phyloP scores from a whole-genome alignment of 1,140 invertebrate genomes.

The Scaptomyza hsui region DNA sequence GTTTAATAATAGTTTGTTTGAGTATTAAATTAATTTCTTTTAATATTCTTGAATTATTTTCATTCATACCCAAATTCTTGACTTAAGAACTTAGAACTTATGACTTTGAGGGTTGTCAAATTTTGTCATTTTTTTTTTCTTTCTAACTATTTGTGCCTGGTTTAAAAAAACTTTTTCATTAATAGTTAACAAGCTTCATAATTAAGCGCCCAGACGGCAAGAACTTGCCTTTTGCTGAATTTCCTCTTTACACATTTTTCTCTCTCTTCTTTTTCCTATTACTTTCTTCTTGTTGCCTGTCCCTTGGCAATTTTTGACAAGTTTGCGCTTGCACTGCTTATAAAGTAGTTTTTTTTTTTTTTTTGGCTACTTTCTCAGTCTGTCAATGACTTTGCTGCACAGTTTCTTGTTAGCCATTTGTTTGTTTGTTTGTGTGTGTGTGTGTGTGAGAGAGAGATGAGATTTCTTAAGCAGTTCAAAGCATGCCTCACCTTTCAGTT shows the following conservation, averaged over 20 bases:
- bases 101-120: slow-evolving; percentile 49
- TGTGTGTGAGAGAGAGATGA: slow-evolving; percentile 58
- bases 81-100: slow-evolving; percentile 8
- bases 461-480: slow-evolving; percentile 61
- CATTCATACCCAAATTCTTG: slow-evolving; percentile 1
- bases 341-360: slow-evolving; percentile 53
- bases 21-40: neutral
- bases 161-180: slow-evolving; percentile 81
- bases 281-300: slow-evolving; percentile 24
- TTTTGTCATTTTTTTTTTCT: too few relatives aligned
- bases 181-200: slow-evolving; percentile 82
- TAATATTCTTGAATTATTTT: neutral
- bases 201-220: slow-evolving; percentile 68
- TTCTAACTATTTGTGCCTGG: slow-evolving; percentile 52
- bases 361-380: slow-evolving; percentile 32
- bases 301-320: slow-evolving; percentile 40
- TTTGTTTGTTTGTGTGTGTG: slow-evolving; percentile 42
- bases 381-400: slow-evolving; percentile 60
- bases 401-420: slow-evolving; percentile 29
- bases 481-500: slow-evolving; percentile 64
- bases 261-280: slow-evolving; percentile 8
- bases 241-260: slow-evolving; percentile 4
- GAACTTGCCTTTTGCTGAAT: slow-evolving; percentile 31
- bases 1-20: neutral
- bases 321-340: slow-evolving; percentile 48